Evolutionary conservation across 2,888 invertebrate genomes (phyloP), one percentile per base, ranked within the genome.

Genomic region (Scelioninae gen. 1): DNA sequence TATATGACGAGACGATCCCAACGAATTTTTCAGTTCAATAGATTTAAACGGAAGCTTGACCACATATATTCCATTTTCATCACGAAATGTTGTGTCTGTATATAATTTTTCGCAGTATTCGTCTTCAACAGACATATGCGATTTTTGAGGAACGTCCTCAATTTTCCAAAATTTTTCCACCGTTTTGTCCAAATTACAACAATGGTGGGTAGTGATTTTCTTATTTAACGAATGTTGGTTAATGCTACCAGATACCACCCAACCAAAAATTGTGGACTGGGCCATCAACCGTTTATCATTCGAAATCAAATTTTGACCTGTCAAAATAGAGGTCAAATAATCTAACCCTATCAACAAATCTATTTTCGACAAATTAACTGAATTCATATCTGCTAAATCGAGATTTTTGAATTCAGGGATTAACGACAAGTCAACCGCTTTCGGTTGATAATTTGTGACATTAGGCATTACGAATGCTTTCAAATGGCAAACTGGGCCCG

Each of bases 141-240:
- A 8, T 0, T 5, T 8, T 15, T 31, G 23, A 1, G 76, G 58
- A n/a, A 76, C 34, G 2, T 40, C 1, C 49, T 76, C 76, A 2
- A 76, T 1, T 16, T 76, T 43, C 76, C 66, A 76, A 43, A 76
- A 66, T 15, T 29, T 34, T 2, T 16, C 2, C 0, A 55, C 16
- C 0, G 13, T 2, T 11, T 40, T 11, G 6, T 43, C n/a, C 1
- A 58, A 8, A 11, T 65, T 10, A 9, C 66, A 66, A 16, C 66
- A 60, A 68, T 76, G 76, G 60, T 66, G 34, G 0, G 40, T 31
- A 5, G 13, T 23, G 9, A 60, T 34, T 7, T 8, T 11, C 3
- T 43, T 8, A 43, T n/a, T n/a, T n/a, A n/a, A n/a, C n/a, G n/a
- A n/a, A n/a, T n/a, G n/a, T n/a, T n/a, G n/a, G n/a, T n/a, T n/a